These are phyloP conservation scores for Acanthopleura granulata DNA, from an alignment of 2,888 invertebrate genomes.

Conservation along the genomic window DNA sequence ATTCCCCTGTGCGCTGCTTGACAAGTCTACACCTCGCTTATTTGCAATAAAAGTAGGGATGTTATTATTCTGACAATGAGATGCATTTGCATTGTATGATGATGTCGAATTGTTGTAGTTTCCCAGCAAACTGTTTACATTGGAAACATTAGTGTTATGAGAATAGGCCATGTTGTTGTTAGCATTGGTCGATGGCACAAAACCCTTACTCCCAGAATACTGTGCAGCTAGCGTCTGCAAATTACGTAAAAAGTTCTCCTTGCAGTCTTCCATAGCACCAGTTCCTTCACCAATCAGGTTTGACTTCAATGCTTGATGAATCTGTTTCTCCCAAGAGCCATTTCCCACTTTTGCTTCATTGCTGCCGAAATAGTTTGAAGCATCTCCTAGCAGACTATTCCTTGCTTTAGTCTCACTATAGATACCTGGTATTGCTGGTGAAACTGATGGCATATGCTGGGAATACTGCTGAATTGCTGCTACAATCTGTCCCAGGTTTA, in stretches of 20 bases:
- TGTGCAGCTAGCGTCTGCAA: background rate
- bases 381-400: background rate
- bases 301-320: background rate
- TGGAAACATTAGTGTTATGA: too few species aligned
- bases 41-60: too few species aligned
- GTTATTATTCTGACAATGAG: too few species aligned
- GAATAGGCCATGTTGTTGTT: too few species aligned
- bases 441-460: background rate
- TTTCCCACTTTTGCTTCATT: background rate
- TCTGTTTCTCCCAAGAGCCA: background rate
- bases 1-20: too few species aligned
- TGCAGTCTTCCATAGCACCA: background rate
- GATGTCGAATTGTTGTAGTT: too few species aligned
- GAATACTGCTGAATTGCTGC: background rate
- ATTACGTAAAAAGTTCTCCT: conserved; percentile 1
- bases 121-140: too few species aligned
- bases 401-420: background rate
- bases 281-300: background rate
- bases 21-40: too few species aligned
- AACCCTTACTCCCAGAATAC: background rate
- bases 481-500: background rate
- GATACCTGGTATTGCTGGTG: background rate
- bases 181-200: too few species aligned
- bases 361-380: background rate
- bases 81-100: too few species aligned